Percentiles rank a stretch among this genome's conserved stretches.
phyloP scores from a whole-genome alignment of 2,888 invertebrate species.

The Frankliniella fusca region DNA sequence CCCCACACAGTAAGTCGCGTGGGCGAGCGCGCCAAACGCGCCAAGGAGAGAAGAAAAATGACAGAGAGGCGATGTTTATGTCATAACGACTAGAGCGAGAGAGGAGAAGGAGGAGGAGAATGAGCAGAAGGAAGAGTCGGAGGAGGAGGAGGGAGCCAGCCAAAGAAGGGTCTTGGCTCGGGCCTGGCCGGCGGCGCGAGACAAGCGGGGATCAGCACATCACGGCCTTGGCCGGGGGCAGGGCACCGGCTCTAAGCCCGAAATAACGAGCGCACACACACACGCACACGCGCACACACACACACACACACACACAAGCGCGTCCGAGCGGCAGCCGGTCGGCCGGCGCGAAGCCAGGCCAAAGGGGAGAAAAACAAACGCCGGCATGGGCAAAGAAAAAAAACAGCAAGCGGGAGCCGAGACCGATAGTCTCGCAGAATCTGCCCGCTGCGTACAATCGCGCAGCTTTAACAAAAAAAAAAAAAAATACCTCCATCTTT shows the following conservation, averaged over 20 bases:
- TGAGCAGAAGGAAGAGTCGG: not conserved
- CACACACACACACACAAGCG: no score
- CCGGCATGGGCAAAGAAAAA: not conserved
- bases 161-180: no score
- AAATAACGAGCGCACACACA: constrained; percentile 8
- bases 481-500: no score
- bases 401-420: no score
- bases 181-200: no score
- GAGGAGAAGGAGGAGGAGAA: not conserved
- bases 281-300: not conserved
- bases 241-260: not conserved
- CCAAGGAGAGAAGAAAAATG: not conserved
- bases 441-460: not conserved
- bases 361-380: not conserved
- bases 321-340: no score
- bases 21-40: not conserved
- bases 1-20: not conserved
- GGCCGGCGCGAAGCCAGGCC: not conserved
- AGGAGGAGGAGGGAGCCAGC: not conserved
- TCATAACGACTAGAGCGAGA: not conserved
- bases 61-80: not conserved
- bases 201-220: no score
- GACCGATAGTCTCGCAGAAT: no score
- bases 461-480: not conserved
- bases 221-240: not conserved